phyloP scores from a whole-genome alignment of 2,888 invertebrate genomes.

The Metopia argyrocephala region DNA sequence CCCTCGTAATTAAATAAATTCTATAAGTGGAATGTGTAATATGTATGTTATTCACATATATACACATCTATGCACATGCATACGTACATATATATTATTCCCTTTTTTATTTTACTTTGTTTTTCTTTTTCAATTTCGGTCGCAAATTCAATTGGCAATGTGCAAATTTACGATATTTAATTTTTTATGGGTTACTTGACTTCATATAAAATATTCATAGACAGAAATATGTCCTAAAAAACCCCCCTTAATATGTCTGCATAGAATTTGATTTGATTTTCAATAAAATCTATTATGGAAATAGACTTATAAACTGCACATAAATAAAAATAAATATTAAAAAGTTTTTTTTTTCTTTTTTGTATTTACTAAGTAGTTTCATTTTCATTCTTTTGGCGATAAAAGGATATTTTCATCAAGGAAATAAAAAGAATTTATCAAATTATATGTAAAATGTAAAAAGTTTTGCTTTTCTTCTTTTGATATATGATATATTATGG shows the following conservation, averaged over 20 bases:
- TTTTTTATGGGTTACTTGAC: constrained; percentile 57
- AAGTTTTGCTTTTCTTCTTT: neutral
- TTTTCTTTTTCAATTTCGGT: constrained; percentile 17
- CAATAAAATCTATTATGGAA: constrained; percentile 56
- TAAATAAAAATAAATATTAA: constrained; percentile 18
- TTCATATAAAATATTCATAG: constrained; percentile 52
- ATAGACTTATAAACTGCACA: constrained; percentile 42
- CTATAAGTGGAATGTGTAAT: too few species aligned
- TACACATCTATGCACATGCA: too few species aligned
- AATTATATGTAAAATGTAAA: neutral
- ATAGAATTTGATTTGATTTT: constrained; percentile 59
- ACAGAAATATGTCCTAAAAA: neutral
- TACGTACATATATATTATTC: too few species aligned
- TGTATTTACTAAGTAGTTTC: too few species aligned
- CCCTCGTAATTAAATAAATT: neutral
- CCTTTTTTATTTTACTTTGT: neutral
- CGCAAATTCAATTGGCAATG: constrained; percentile 56
- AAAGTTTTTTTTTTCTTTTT: neutral
- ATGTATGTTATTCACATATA: too few species aligned
- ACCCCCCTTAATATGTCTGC: constrained; percentile 15
- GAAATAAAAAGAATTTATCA: constrained; percentile 32
- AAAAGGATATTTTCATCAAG: constrained; percentile 40
- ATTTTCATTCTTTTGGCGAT: constrained; percentile 3
- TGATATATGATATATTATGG: constrained; percentile 42
- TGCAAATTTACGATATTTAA: constrained; percentile 58